A percentile compares a stretch with the other conserved stretches of the same genome.
Evolutionary conservation across 2,888 invertebrate species (phyloP).

Genomic region (Piscicola geometra): DNA sequence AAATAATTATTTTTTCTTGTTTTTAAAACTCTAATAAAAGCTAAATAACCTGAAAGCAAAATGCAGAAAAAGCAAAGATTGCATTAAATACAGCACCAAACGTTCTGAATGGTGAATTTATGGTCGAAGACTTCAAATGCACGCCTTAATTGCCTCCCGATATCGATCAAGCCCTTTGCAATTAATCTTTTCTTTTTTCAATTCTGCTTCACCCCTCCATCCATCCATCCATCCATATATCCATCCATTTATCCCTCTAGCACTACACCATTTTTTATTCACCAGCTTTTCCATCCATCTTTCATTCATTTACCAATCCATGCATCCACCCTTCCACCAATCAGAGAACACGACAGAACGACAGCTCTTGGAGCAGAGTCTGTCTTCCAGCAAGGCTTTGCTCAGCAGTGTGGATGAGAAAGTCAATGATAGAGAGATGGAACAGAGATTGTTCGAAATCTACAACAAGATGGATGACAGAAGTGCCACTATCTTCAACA

Average conservation of each 20-base stretch:
- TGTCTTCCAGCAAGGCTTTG: conserved; percentile 78
- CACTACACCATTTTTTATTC: neutral
- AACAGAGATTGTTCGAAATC: conserved; percentile 82
- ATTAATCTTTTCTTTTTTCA: neutral
- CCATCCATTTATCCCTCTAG: neutral
- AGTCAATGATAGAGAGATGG: conserved; percentile 84
- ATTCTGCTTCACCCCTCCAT: neutral
- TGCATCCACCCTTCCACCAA: conserved; percentile 30
- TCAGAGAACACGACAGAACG: conserved; percentile 71
- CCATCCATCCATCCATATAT: neutral
- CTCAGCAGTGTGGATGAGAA: conserved; percentile 84
- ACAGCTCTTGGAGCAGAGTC: conserved; percentile 72
- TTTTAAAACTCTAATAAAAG: too few relatives aligned
- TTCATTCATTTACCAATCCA: too few relatives aligned
- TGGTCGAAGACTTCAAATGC: too few relatives aligned
- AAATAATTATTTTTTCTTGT: too few relatives aligned
- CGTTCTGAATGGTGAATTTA: too few relatives aligned
- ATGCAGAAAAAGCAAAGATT: too few relatives aligned
- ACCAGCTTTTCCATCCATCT: neutral
- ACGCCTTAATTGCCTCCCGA: too few relatives aligned
- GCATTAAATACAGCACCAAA: too few relatives aligned
- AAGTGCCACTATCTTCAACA: conserved; percentile 68
- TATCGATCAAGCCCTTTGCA: neutral
- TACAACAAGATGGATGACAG: conserved; percentile 87
- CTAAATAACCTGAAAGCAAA: too few relatives aligned